Conservation (phyloP, 37 sponge, comb jelly and placozoan species). For the Aphrocallistes beatrix region DNA sequence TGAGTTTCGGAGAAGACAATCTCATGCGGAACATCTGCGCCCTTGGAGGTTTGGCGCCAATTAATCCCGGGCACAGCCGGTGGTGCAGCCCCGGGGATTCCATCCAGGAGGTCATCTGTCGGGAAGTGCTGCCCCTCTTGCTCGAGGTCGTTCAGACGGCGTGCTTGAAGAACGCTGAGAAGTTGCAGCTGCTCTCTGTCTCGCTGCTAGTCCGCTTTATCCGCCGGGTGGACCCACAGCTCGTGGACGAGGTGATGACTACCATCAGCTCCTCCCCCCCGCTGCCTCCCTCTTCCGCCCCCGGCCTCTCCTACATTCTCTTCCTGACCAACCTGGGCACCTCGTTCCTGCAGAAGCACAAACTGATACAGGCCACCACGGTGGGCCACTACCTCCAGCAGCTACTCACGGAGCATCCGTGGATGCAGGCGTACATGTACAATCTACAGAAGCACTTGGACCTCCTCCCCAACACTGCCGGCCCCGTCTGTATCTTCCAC, state of each 20-base stretch:
- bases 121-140: neutral
- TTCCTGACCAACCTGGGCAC: conserved; percentile 8
- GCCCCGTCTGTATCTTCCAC: conserved; percentile 32
- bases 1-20: neutral
- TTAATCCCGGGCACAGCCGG: neutral
- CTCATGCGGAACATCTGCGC: neutral
- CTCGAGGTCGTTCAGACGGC: neutral
- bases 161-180: neutral
- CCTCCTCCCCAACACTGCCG: neutral
- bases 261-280: neutral
- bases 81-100: neutral
- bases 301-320: neutral
- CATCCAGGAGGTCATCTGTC: neutral
- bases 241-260: neutral
- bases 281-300: neutral
- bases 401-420: neutral
- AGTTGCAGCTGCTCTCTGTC: neutral
- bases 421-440: neutral
- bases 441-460: neutral
- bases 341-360: neutral
- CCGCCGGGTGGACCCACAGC: conserved; percentile 12
- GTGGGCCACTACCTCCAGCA: conserved; percentile 2
- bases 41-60: neutral
- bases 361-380: neutral
- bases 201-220: neutral